Percentiles rank a stretch among this genome's conserved stretches.
These are phyloP conservation scores for Heliconius cydno DNA, from an alignment of 2,888 invertebrate species.

Conservation along the genomic window DNA sequence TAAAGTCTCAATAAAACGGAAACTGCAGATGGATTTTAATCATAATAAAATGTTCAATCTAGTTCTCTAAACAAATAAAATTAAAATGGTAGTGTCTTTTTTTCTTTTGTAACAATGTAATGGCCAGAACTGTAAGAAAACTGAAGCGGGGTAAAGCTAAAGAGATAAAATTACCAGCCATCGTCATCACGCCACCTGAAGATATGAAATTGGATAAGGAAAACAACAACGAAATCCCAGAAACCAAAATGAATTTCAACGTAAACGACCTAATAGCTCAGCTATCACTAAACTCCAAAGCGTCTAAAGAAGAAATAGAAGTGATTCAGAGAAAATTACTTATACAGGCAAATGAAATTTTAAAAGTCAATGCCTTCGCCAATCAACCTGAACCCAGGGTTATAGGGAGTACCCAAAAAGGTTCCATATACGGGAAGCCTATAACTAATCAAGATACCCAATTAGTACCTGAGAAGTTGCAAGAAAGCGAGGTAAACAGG, in stretches of 20 bases:
- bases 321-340: slow-evolving; percentile 73
- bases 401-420: slow-evolving; percentile 69
- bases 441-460: slow-evolving; percentile 65
- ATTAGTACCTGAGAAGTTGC: slow-evolving; percentile 78
- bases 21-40: slow-evolving; percentile 33
- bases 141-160: slow-evolving; percentile 86
- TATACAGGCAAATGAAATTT: slow-evolving; percentile 77
- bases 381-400: slow-evolving; percentile 64
- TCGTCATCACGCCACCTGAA: slow-evolving; percentile 71
- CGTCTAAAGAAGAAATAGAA: slow-evolving; percentile 76
- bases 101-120: slow-evolving; percentile 79
- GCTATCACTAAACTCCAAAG: slow-evolving; percentile 74
- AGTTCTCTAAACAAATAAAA: slow-evolving; percentile 29
- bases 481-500: slow-evolving; percentile 74
- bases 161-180: slow-evolving; percentile 66
- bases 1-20: slow-evolving; percentile 58
- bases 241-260: slow-evolving; percentile 68
- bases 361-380: slow-evolving; percentile 77
- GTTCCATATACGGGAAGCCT: slow-evolving; percentile 69
- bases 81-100: slow-evolving; percentile 39
- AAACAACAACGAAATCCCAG: slow-evolving; percentile 44
- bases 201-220: slow-evolving; percentile 73
- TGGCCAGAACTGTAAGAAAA: slow-evolving; percentile 89
- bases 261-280: slow-evolving; percentile 77
- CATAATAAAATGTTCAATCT: slow-evolving; percentile 43